Evolutionary conservation across 2,888 invertebrate species (phyloP), one percentile per base, ranked within the genome.

Genomic region (Capitulum mitella): DNA sequence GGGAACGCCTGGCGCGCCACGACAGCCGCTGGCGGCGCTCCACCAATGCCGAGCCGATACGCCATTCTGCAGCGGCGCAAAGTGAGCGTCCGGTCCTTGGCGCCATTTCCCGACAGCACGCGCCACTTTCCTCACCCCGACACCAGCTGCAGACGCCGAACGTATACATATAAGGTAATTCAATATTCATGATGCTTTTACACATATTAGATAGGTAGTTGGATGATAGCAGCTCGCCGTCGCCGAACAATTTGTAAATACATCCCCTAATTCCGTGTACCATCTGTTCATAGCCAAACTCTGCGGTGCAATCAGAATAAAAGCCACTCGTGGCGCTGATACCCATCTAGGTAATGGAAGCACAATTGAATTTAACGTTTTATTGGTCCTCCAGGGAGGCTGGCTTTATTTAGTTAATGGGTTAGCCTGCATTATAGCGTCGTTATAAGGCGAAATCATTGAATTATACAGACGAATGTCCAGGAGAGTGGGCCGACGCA

Each of bases 301-400:
- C 70, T 70, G 70, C 70, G 70, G 70, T 40, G 70, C 70, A 70
- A 70, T 70, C 70, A 70, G 70, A 70, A 70, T 70, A 70, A 70
- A 70, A 70, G 70, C 70, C 70, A 40, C 70, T 70, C 70, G 37
- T 40, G 29, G 29, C 26, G 70, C 70, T 70, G 70, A 70, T 70
- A 70, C 70, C 70, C 70, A 70, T 70, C 70, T 70, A 70, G 70
- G 70, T 70, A 70, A 70, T 70, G 70, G 70, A 70, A 70, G 26
- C 70, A 70, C 70, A 70, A 70, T 70, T 70, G 70, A 70, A 70
- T 70, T 70, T 70, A 70, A 40, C 70, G 70, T 70, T 70, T 70
- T 70, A 70, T 70, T 70, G 70, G 70, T 70, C 70, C 70, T 70
- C 70, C 22, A 37, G 70, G 70, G 70, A 70, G 70, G 26, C 70